Evolutionary conservation across 30 jellyfish, hydroid and myxozoan species (phyloP).

Genomic region (Chironex yamaguchii): DNA sequence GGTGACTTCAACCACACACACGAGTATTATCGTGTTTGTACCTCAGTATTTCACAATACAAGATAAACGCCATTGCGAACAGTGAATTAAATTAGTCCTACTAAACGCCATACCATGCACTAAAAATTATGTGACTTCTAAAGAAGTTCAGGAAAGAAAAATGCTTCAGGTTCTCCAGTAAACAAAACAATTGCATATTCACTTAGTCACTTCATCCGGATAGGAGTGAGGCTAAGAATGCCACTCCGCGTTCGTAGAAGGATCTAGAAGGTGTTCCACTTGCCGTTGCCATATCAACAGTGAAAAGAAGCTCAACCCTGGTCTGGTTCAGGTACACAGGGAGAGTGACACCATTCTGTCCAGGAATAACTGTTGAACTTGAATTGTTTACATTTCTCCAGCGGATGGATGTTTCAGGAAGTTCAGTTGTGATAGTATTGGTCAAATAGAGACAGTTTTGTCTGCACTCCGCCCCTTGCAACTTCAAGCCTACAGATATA

Average conservation of each 20-base stretch:
- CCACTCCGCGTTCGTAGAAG: slow-evolving; percentile 97
- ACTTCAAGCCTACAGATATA: slow-evolving; percentile 89
- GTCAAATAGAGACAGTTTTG: slow-evolving; percentile 62
- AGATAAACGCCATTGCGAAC: too few relatives aligned
- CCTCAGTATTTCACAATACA: too few relatives aligned
- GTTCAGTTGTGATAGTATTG: slow-evolving; percentile 91
- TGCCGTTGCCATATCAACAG: slow-evolving; percentile 89
- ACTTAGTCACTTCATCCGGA: slow-evolving; percentile 77
- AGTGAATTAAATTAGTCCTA: too few relatives aligned
- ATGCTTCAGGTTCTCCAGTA: too few relatives aligned
- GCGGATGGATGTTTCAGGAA: slow-evolving; percentile 86
- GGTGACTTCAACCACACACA: too few relatives aligned
- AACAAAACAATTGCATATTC: too few relatives aligned
- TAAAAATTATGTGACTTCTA: too few relatives aligned
- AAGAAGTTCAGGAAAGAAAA: too few relatives aligned
- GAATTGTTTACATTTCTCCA: slow-evolving; percentile 77
- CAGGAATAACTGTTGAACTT: slow-evolving; percentile 36
- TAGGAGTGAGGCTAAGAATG: slow-evolving; percentile 85
- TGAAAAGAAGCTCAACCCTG: slow-evolving; percentile 90
- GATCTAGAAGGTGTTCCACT: slow-evolving; percentile 91
- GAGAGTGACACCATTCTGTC: slow-evolving; percentile 70
- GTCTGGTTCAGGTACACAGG: slow-evolving; percentile 99
- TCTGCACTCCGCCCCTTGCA: slow-evolving; percentile 96
- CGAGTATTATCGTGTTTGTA: too few relatives aligned
- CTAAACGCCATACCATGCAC: too few relatives aligned